Evolutionary conservation across 2,797 vertebrate species (phyloP).

Genomic region (Borostomias antarcticus): DNA sequence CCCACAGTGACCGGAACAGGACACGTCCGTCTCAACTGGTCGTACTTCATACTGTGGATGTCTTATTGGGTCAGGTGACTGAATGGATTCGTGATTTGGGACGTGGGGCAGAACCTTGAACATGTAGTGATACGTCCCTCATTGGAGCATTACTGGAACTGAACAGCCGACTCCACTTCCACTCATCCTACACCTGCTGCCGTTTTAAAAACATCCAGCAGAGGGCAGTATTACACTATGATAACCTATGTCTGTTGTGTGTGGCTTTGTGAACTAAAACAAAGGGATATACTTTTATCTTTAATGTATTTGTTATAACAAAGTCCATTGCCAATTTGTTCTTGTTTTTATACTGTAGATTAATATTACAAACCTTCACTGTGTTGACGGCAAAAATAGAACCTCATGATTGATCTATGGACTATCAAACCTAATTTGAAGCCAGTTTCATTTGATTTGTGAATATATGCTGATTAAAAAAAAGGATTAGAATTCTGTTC

Average conservation of each 20-base stretch:
- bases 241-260: not conserved
- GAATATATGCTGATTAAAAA: constrained; percentile 15
- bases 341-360: not conserved
- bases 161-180: not conserved
- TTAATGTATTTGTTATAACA: not conserved
- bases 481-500: not conserved
- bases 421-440: not conserved
- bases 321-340: not conserved
- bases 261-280: not conserved
- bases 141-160: not conserved
- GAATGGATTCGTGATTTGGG: not conserved
- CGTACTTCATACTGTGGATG: not conserved
- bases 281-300: not conserved
- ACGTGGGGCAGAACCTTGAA: not conserved
- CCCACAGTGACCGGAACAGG: not conserved
- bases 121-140: not conserved
- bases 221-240: constrained; percentile 45
- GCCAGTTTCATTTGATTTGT: not conserved
- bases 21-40: too few relatives aligned
- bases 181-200: not conserved
- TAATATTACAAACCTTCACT: not conserved
- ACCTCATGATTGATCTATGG: not conserved
- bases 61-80: not conserved
- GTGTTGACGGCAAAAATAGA: not conserved
- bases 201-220: constrained; percentile 27